Percentiles rank a stretch among this genome's conserved stretches.
These are phyloP conservation scores for Bhutanitis thaidina DNA, from an alignment of 2,888 invertebrate species.

Conservation along the genomic window DNA sequence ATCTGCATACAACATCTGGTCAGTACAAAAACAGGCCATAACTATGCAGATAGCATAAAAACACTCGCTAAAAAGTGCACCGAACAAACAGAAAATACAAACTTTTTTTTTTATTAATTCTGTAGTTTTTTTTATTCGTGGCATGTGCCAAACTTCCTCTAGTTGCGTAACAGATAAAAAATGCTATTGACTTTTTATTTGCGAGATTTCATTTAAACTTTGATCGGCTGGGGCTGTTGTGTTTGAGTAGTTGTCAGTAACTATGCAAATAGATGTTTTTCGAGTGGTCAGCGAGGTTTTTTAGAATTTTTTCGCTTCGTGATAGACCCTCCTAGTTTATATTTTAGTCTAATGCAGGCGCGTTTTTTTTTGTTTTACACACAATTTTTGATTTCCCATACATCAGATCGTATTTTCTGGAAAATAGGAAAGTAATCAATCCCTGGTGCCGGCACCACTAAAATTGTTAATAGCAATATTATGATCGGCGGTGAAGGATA, in stretches of 20 bases:
- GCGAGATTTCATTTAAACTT: slow-evolving; percentile 17
- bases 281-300: slow-evolving; percentile 12
- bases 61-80: slow-evolving; percentile 62
- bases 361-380: no score
- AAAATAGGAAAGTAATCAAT: no score
- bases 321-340: no score
- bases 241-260: neutral
- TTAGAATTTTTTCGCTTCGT: neutral
- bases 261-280: slow-evolving; percentile 1
- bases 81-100: slow-evolving; percentile 47
- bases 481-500: no score
- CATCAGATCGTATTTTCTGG: no score
- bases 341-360: no score
- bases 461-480: no score
- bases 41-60: slow-evolving; percentile 54
- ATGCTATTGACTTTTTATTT: slow-evolving; percentile 22
- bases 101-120: slow-evolving; percentile 47
- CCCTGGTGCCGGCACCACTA: no score
- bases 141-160: slow-evolving; percentile 70
- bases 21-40: slow-evolving; percentile 50
- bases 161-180: slow-evolving; percentile 18
- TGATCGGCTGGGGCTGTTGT: neutral
- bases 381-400: no score
- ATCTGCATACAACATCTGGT: slow-evolving; percentile 78
- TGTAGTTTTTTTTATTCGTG: slow-evolving; percentile 48